phyloP scores from a whole-genome alignment of 2,797 vertebrate species.

The Rhodeus uyekii region DNA sequence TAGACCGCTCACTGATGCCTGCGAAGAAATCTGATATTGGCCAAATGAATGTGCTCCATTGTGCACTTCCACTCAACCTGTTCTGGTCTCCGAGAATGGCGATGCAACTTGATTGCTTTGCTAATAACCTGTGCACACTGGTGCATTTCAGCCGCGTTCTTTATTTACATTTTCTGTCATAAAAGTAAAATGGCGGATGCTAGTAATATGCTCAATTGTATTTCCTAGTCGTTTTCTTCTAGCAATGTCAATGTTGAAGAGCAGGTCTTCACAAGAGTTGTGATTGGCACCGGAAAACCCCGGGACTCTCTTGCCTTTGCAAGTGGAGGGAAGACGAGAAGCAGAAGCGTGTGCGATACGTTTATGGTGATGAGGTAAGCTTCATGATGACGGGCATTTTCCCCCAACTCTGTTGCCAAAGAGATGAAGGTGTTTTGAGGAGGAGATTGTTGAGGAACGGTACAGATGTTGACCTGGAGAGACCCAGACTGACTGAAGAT shows the following conservation, averaged over 20 bases:
- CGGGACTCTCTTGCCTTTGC: not conserved
- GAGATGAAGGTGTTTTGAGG: not conserved
- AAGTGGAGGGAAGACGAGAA: not conserved
- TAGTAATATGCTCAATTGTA: not conserved
- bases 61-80: conserved; percentile 24
- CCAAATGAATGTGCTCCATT: conserved; percentile 31
- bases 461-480: conserved; percentile 34
- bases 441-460: not conserved
- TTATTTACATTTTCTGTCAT: not conserved
- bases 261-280: not conserved
- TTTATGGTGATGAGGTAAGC: conserved; percentile 9
- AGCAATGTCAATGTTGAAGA: not conserved
- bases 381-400: not conserved
- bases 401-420: not conserved
- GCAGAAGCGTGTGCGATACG: conserved; percentile 15
- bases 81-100: not conserved
- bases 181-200: not conserved
- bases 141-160: not conserved
- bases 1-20: not conserved
- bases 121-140: conserved; percentile 17
- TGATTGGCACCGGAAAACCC: not conserved
- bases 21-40: conserved; percentile 33
- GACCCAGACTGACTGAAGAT: conserved; percentile 40
- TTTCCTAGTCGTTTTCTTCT: not conserved
- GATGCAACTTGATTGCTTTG: conserved; percentile 3